These are phyloP conservation scores for Phataginus tetradactyla DNA, from an alignment of 2,797 vertebrate species.

Conservation along the genomic window DNA sequence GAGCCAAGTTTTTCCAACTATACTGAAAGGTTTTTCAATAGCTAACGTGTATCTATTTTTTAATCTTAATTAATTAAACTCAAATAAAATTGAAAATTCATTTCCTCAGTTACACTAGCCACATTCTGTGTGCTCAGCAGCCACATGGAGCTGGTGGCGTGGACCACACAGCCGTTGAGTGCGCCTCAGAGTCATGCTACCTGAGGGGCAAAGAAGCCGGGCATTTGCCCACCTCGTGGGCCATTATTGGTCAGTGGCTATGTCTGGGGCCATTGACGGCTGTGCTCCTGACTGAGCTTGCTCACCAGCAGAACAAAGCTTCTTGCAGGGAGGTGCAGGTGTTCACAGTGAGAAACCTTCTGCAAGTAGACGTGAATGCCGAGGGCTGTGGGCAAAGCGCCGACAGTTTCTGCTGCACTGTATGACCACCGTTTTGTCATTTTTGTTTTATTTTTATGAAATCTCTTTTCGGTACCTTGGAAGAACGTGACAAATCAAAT, in stretches of 20 bases:
- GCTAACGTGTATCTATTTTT: not conserved
- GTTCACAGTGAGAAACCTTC: not conserved
- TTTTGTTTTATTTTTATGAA: not conserved
- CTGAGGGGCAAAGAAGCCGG: not conserved
- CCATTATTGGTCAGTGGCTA: not conserved
- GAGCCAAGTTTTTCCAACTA: not conserved
- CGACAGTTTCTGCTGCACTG: rapidly evolving
- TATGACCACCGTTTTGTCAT: not conserved
- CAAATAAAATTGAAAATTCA: not conserved
- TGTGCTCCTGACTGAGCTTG: not conserved
- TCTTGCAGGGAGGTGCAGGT: not conserved
- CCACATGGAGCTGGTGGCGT: not conserved
- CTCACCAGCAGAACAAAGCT: not conserved
- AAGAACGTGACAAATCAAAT: not conserved
- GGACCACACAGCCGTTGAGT: not conserved
- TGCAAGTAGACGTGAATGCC: not conserved
- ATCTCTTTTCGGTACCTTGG: not conserved
- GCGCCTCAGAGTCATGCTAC: not conserved
- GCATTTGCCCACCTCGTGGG: not conserved
- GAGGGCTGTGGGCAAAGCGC: not conserved
- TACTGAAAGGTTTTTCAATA: not conserved
- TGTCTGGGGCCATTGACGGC: slow-evolving; percentile 1
- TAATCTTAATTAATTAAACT: not conserved
- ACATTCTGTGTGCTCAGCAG: not conserved
- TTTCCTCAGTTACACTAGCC: not conserved